A percentile compares a stretch with the other conserved stretches of the same genome.
These are phyloP conservation scores for Oedothorax gibbosus DNA, from an alignment of 1,140 invertebrate genomes.

Conservation along the genomic window DNA sequence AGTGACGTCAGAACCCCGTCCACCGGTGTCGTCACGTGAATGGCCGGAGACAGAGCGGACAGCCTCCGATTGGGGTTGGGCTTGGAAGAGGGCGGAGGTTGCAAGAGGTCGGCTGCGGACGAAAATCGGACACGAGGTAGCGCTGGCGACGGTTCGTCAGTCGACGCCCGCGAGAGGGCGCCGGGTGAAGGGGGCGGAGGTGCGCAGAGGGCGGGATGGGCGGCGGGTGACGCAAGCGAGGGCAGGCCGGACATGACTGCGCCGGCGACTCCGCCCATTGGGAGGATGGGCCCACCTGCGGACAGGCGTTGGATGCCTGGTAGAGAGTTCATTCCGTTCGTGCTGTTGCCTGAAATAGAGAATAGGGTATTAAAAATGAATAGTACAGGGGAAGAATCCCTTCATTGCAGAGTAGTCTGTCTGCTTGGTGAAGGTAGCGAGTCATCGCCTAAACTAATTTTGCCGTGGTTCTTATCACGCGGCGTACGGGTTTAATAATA, in stretches of 20 bases:
- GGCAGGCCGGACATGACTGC: slow-evolving; percentile 45
- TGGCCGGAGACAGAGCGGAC: slow-evolving; percentile 38
- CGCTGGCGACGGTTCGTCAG: not conserved
- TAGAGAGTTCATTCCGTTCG: slow-evolving; percentile 40
- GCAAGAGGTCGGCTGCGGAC: slow-evolving; percentile 33
- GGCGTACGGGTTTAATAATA: too few species aligned
- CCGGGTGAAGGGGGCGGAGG: slow-evolving; percentile 7
- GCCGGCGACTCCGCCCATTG: slow-evolving; percentile 25
- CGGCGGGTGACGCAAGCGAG: slow-evolving; percentile 27
- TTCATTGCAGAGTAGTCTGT: too few species aligned
- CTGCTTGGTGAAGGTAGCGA: too few species aligned
- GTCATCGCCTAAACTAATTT: too few species aligned
- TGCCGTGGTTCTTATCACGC: too few species aligned
- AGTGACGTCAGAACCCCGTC: slow-evolving; percentile 52
- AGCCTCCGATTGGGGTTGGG: slow-evolving; percentile 40
- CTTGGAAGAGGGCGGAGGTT: slow-evolving; percentile 33
- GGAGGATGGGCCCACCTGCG: not conserved
- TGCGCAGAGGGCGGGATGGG: slow-evolving; percentile 25
- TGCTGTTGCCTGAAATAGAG: slow-evolving; percentile 2
- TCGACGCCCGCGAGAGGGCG: slow-evolving; percentile 1
- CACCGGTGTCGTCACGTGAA: slow-evolving; percentile 49
- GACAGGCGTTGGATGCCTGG: slow-evolving; percentile 22
- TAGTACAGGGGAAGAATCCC: too few species aligned
- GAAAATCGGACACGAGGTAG: slow-evolving; percentile 44
- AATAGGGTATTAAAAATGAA: too few species aligned